A percentile compares a stretch with the other conserved stretches of the same genome.
phyloP scores from a whole-genome alignment of 2,797 vertebrate genomes.

The Lophotriccus pileatus region DNA sequence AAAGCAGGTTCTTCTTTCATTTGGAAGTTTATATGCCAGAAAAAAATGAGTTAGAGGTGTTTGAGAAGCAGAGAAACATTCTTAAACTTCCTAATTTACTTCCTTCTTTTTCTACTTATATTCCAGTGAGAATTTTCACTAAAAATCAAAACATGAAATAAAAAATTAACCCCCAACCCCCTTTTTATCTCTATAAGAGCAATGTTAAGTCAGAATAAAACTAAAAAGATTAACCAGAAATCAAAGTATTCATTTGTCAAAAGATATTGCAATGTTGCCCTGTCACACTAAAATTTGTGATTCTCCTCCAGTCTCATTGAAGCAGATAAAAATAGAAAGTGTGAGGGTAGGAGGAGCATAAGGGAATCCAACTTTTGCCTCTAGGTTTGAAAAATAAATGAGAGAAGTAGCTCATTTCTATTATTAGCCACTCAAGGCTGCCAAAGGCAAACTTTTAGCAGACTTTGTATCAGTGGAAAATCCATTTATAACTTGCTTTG shows the following conservation, averaged over 20 bases:
- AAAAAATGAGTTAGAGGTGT: neutral
- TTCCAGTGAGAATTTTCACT: neutral
- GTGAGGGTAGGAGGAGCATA: neutral
- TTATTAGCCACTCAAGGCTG: neutral
- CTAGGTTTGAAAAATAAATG: neutral
- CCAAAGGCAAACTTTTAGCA: constrained; percentile 5
- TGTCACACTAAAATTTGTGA: neutral
- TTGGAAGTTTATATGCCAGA: neutral
- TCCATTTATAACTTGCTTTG: constrained; percentile 26
- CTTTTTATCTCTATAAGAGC: neutral
- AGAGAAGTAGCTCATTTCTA: neutral
- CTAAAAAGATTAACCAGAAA: neutral
- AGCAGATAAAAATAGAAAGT: neutral
- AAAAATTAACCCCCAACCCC: neutral
- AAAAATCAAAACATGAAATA: neutral
- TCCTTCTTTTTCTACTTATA: neutral
- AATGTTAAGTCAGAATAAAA: neutral
- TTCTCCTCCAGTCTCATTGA: neutral
- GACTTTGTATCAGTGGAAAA: constrained; percentile 1
- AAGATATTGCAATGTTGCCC: neutral
- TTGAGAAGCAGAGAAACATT: neutral
- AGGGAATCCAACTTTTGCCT: neutral
- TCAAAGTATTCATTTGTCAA: neutral
- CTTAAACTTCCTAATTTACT: neutral
- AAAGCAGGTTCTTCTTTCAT: neutral